Percentiles rank a stretch among this genome's conserved stretches.
These are phyloP conservation scores for Drosophila acutilabella DNA, from an alignment of 2,888 invertebrate genomes.

Conservation along the genomic window DNA sequence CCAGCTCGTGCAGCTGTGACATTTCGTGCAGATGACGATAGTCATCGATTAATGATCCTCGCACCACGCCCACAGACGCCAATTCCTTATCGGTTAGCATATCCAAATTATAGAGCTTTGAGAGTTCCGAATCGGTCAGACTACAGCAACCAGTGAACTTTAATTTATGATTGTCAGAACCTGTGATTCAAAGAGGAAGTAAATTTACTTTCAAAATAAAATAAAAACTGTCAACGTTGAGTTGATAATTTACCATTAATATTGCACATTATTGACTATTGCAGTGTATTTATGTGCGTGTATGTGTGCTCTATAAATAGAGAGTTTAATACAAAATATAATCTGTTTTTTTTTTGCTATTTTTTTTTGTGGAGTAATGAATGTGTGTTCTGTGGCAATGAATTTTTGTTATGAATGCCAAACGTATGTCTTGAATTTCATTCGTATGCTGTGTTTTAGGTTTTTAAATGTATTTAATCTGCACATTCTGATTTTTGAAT, in stretches of 20 bases:
- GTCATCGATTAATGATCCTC: constrained; percentile 58
- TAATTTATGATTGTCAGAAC: constrained; percentile 21
- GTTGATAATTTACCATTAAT: constrained; percentile 20
- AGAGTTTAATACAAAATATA: constrained; percentile 17
- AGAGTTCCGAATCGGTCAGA: constrained; percentile 32
- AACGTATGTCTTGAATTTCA: background rate
- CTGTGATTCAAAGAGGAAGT: too few species aligned
- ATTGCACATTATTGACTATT: constrained; percentile 27
- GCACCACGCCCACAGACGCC: constrained; percentile 37
- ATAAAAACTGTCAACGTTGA: background rate
- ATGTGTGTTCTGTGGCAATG: constrained; percentile 26
- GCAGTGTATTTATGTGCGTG: background rate
- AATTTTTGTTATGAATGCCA: constrained; percentile 31
- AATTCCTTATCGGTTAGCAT: constrained; percentile 51
- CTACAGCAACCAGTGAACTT: constrained; percentile 55
- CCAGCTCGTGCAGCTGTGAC: constrained; percentile 15
- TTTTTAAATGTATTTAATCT: constrained; percentile 2
- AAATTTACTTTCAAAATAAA: too few species aligned
- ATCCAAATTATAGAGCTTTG: constrained; percentile 45
- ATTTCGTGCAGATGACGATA: constrained; percentile 61
- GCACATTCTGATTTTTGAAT: background rate
- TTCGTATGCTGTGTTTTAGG: background rate
- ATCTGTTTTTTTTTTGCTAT: constrained; percentile 11
- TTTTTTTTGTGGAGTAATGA: constrained; percentile 3
- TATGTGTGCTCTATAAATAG: constrained; percentile 7